Evolutionary conservation across 1,140 invertebrate species (phyloP).

Genomic region (Aporrectodea caliginosa): DNA sequence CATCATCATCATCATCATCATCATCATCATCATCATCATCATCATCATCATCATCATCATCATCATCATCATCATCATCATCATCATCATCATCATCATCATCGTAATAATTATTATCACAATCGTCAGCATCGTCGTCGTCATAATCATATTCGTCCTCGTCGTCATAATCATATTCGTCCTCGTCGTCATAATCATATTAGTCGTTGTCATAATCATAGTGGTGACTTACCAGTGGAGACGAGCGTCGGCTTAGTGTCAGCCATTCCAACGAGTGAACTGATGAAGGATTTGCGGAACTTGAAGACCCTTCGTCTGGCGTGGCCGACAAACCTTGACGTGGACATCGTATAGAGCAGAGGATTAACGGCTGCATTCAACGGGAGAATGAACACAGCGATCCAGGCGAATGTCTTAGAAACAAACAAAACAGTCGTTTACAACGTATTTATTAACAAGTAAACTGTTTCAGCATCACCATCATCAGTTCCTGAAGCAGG

Average conservation of each 20-base stretch:
- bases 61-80: background rate
- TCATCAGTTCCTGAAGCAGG: too few species aligned
- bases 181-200: background rate
- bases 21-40: conserved; percentile 6
- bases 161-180: background rate
- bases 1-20: background rate
- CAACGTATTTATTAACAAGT: too few species aligned
- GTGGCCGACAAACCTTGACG: background rate
- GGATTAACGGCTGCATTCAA: conserved; percentile 31
- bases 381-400: conserved; percentile 32
- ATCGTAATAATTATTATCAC: background rate
- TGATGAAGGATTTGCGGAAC: background rate
- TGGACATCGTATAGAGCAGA: conserved; percentile 30
- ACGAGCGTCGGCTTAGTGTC: background rate
- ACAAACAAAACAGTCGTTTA: too few species aligned
- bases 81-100: background rate
- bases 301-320: conserved; percentile 4
- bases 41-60: background rate
- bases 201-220: background rate
- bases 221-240: background rate
- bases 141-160: background rate
- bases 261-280: background rate
- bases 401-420: conserved; percentile 29
- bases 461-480: too few species aligned
- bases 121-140: background rate